Conservation (phyloP, 2,888 invertebrate genomes). For the Aleiodes testaceus region DNA sequence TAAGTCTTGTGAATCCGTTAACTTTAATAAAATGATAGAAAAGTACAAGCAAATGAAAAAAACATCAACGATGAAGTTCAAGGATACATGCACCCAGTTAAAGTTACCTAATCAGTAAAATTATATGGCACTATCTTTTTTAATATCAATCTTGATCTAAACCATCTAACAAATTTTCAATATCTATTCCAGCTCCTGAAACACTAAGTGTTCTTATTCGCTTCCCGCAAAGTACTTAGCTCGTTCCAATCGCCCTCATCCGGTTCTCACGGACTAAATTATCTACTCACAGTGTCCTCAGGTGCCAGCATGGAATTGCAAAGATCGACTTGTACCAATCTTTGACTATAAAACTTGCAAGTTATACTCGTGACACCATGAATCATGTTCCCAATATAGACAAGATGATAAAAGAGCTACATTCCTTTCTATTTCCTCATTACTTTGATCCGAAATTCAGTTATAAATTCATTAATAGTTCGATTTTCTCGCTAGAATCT, state of each 20-base stretch:
- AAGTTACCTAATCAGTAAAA: constrained; percentile 12
- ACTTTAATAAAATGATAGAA: too few species aligned
- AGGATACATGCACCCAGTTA: not conserved
- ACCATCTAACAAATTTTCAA: constrained; percentile 28
- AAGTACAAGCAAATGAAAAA: not conserved
- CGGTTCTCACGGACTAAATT: constrained; percentile 57
- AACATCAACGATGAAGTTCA: not conserved
- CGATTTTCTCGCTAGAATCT: not conserved
- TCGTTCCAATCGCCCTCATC: constrained; percentile 49
- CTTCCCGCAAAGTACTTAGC: constrained; percentile 8
- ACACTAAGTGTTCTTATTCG: constrained; percentile 13
- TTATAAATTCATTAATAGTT: not conserved
- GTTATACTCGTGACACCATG: constrained; percentile 25
- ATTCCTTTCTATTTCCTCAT: not conserved
- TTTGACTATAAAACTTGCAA: constrained; percentile 9
- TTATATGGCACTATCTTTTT: constrained; percentile 8
- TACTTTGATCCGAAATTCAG: not conserved
- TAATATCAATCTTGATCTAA: constrained; percentile 25
- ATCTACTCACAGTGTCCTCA: constrained; percentile 40
- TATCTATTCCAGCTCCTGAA: not conserved
- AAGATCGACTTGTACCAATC: constrained; percentile 21
- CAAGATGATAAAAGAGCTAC: not conserved
- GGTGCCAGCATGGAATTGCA: constrained; percentile 31
- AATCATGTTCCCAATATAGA: constrained; percentile 13
- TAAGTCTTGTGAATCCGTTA: too few species aligned